Evolutionary conservation across 2,113 vertebrate genomes (phyloP), one percentile per base, ranked within the genome.

Genomic region (Synchiropus splendidus): DNA sequence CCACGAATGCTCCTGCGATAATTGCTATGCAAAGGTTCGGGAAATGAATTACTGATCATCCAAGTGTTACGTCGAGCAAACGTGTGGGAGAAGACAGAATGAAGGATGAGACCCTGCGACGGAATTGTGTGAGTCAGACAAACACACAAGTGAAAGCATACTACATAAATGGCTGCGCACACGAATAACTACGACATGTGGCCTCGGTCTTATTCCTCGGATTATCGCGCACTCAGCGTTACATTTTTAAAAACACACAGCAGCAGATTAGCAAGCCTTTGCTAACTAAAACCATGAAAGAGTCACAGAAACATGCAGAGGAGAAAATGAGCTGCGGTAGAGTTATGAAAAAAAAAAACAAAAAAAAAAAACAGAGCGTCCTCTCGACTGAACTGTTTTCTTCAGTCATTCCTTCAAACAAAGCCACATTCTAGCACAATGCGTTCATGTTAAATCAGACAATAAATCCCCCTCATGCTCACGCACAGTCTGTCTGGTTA

Each of bases 41-140:
- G 79, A 87, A 87, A 82, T 81, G 85, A 90, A 90, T 88, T 86
- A 86, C 81, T 87, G 85, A 87, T 87, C 83, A 86, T 73, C 83
- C 84, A 84, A 83, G 74, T 89, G 85, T 77, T 86, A 75, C 87
- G 41, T 80, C 84, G 80, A 45, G 48, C 61, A 83, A 81, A 86
- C 42, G 55, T 86, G 85, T 83, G 68, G 70, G 73, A 82, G 75
- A 88, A 77, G 21, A 75, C 76, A 56, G 65, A 80, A 87, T 87
- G 72, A 82, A 78, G 72, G 76, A 74, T 81, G 64, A 75, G 53
- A 66, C 59, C 60, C 51, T 43, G 58, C 59, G 52, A 45, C 52
- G 74, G 73, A 51, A 42, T 13, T 58, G 53, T 31, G 58, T 54
- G 50, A 44, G 31, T 51, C 54, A 51, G 39, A 37, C 37, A 57